Evolutionary conservation across 1,140 invertebrate genomes (phyloP).

Genomic region (Oryctes rhinoceros): DNA sequence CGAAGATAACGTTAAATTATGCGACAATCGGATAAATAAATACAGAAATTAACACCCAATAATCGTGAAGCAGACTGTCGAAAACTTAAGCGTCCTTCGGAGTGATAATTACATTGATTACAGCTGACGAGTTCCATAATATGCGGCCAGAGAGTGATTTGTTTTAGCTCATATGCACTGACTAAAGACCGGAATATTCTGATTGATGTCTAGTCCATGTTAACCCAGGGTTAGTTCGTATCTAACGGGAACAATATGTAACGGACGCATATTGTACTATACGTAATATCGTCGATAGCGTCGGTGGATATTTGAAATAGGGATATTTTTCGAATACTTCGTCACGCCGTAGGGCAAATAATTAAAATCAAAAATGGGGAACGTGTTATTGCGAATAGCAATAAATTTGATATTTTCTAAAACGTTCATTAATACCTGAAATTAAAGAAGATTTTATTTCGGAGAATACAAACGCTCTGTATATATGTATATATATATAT

Average conservation of each 20-base stretch:
- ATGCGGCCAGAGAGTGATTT: slow-evolving; percentile 28
- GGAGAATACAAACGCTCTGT: no score
- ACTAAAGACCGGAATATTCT: slow-evolving; percentile 3
- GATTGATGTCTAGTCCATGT: slow-evolving; percentile 23
- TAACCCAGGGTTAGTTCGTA: slow-evolving; percentile 2
- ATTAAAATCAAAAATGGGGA: no score
- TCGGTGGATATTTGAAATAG: not conserved
- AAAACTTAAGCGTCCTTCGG: slow-evolving; percentile 7
- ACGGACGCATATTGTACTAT: not conserved
- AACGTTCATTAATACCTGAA: no score
- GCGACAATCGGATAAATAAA: not conserved
- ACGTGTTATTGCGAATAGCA: no score
- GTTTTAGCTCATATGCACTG: slow-evolving; percentile 32
- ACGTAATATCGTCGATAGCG: not conserved
- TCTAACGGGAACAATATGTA: not conserved
- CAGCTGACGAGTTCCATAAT: slow-evolving; percentile 35
- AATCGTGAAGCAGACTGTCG: not conserved
- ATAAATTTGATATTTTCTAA: no score
- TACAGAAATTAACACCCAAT: slow-evolving; percentile 16
- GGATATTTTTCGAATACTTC: no score
- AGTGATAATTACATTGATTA: slow-evolving; percentile 32
- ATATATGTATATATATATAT: no score
- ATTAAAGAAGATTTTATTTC: no score
- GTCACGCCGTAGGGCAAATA: no score
- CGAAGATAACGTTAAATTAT: no score